Evolutionary conservation across 2,888 invertebrate genomes (phyloP).

Genomic region (Acanthosepion lycidas): DNA sequence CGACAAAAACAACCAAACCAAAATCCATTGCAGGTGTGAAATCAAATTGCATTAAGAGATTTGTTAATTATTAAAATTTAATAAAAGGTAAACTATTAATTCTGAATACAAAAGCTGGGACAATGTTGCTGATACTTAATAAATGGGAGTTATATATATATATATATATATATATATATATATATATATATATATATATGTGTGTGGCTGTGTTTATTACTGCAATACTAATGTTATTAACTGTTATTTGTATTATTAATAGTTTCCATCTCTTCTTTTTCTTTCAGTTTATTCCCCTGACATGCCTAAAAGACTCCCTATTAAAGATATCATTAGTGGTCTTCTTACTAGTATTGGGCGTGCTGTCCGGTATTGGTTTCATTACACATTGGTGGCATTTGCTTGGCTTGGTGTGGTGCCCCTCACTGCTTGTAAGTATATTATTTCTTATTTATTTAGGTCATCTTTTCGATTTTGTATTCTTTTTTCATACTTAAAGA

Average conservation of each 20-base stretch:
- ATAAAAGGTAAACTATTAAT: no score
- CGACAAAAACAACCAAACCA: no score
- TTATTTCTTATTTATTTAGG: background rate
- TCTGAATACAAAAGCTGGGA: no score
- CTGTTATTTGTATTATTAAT: background rate
- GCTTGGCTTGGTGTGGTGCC: slow-evolving; percentile 99
- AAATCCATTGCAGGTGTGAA: no score
- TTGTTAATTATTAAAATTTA: no score
- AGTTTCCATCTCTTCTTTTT: background rate
- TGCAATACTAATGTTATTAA: background rate
- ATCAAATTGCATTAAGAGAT: no score
- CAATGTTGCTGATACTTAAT: no score
- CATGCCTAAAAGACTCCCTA: slow-evolving; percentile 97
- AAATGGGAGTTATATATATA: no score
- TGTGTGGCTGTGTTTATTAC: no score
- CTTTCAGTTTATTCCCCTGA: slow-evolving; percentile 93
- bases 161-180: no score
- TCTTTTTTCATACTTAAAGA: background rate
- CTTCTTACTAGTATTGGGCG: slow-evolving; percentile 90
- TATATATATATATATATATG: no score
- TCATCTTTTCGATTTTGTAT: background rate
- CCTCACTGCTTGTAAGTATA: slow-evolving; percentile 86
- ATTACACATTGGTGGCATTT: slow-evolving; percentile 95
- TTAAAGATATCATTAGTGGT: slow-evolving; percentile 93
- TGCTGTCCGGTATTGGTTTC: slow-evolving; percentile 96